Evolutionary conservation across 2,797 vertebrate species (phyloP).

Genomic region (Danionella dracula): DNA sequence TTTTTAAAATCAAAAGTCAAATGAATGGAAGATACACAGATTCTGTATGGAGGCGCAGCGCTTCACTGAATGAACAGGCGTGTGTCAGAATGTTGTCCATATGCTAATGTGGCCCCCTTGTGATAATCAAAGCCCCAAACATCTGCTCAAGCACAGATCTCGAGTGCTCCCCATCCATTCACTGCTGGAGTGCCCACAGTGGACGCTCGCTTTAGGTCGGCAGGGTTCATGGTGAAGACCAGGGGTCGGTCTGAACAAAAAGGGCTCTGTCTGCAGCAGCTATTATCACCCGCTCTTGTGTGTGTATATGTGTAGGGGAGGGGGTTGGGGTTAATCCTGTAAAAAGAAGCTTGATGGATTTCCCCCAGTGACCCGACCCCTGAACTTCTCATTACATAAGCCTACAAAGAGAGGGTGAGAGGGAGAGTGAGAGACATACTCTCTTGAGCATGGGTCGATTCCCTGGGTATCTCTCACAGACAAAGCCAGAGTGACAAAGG

Average conservation of each 20-base stretch:
- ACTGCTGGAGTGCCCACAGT: no score
- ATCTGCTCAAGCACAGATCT: slow-evolving; percentile 55
- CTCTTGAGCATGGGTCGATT: not conserved
- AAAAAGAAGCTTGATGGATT: slow-evolving; percentile 20
- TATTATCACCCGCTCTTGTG: slow-evolving; percentile 37
- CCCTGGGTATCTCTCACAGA: not conserved
- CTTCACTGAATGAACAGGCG: slow-evolving; percentile 37
- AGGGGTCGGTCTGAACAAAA: slow-evolving; percentile 42
- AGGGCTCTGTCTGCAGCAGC: slow-evolving; percentile 37
- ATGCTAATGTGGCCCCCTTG: slow-evolving; percentile 45
- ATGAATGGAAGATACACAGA: no score
- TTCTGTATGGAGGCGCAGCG: no score
- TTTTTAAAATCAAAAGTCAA: no score
- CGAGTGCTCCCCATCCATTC: no score
- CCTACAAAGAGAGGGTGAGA: not conserved
- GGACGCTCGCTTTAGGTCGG: not conserved
- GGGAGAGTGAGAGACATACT: not conserved
- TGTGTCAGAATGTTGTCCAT: slow-evolving; percentile 51
- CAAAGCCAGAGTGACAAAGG: slow-evolving; percentile 35
- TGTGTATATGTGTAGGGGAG: no score
- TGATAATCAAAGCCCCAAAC: slow-evolving; percentile 57
- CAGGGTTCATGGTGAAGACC: not conserved
- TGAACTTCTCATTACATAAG: slow-evolving; percentile 32
- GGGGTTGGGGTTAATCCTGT: slow-evolving; percentile 12
- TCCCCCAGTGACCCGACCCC: not conserved